A percentile compares a stretch with the other conserved stretches of the same genome.
Conservation (phyloP, 1,140 invertebrate genomes). For the Achroia grisella region DNA sequence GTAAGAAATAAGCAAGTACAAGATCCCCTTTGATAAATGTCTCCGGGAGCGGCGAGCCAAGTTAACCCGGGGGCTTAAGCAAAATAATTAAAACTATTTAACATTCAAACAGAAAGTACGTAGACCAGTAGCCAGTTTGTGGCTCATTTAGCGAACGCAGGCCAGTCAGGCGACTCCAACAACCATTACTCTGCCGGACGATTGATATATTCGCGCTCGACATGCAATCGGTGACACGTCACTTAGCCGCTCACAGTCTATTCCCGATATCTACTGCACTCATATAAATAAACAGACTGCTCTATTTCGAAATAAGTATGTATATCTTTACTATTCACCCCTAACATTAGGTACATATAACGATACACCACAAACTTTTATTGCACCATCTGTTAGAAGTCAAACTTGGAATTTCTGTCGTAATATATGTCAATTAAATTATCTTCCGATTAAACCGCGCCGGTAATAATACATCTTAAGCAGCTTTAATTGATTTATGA, state of each 20-base stretch:
- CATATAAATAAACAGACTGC: constrained; percentile 48
- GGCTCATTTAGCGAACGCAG: constrained; percentile 49
- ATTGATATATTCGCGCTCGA: constrained; percentile 65
- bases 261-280: constrained; percentile 17
- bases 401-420: constrained; percentile 47
- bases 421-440: constrained; percentile 39
- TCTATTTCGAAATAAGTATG: constrained; percentile 45
- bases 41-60: constrained; percentile 23
- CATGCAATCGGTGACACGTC: constrained; percentile 67
- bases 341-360: constrained; percentile 50
- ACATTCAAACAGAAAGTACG: constrained; percentile 62
- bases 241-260: constrained; percentile 21
- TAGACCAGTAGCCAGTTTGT: constrained; percentile 42
- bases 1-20: constrained; percentile 27
- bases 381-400: constrained; percentile 35
- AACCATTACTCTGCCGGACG: constrained; percentile 53
- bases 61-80: constrained; percentile 43
- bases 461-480: neutral
- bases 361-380: constrained; percentile 55
- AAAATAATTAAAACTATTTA: constrained; percentile 71
- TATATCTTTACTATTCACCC: constrained; percentile 26
- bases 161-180: constrained; percentile 32
- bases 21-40: constrained; percentile 33
- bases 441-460: constrained; percentile 8
- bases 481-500: constrained; percentile 7